A percentile compares a stretch with the other conserved stretches of the same genome.
phyloP scores from a whole-genome alignment of 2,113 vertebrate genomes.

The Mesitornis unicolor region DNA sequence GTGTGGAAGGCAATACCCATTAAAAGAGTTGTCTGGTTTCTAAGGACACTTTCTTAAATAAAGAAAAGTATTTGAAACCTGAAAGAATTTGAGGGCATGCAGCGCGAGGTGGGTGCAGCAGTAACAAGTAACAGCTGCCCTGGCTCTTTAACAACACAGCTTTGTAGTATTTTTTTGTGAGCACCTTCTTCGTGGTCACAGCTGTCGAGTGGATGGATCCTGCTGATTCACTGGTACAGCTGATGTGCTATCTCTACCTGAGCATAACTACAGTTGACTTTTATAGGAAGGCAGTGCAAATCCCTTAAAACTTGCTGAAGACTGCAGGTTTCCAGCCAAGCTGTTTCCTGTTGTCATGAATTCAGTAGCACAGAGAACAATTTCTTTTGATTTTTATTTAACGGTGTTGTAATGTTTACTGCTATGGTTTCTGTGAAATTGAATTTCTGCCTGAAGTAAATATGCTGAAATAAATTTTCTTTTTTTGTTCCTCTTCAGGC shows the following conservation, averaged over 20 bases:
- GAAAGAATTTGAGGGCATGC: neutral
- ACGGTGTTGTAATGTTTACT: neutral
- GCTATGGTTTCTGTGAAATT: neutral
- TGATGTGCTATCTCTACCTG: neutral
- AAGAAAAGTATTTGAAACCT: neutral
- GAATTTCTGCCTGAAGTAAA: neutral
- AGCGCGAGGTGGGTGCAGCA: neutral
- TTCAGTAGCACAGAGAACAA: rapidly evolving
- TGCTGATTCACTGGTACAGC: neutral
- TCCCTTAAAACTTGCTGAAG: neutral
- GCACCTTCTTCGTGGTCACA: neutral
- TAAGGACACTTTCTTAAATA: neutral
- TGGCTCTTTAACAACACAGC: neutral
- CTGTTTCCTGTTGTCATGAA: neutral
- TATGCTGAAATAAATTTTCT: neutral
- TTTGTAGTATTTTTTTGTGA: neutral
- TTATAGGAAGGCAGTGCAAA: neutral
- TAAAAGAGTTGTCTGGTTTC: neutral
- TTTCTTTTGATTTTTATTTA: neutral
- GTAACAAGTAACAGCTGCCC: neutral
- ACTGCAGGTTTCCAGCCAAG: neutral
- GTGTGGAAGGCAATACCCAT: neutral
- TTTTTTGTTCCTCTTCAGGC: slow-evolving; percentile 72
- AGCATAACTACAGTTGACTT: neutral
- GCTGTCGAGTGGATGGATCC: neutral